These are phyloP conservation scores for Odocoileus hemionus DNA, from an alignment of 2,113 vertebrate genomes.

Conservation along the genomic window DNA sequence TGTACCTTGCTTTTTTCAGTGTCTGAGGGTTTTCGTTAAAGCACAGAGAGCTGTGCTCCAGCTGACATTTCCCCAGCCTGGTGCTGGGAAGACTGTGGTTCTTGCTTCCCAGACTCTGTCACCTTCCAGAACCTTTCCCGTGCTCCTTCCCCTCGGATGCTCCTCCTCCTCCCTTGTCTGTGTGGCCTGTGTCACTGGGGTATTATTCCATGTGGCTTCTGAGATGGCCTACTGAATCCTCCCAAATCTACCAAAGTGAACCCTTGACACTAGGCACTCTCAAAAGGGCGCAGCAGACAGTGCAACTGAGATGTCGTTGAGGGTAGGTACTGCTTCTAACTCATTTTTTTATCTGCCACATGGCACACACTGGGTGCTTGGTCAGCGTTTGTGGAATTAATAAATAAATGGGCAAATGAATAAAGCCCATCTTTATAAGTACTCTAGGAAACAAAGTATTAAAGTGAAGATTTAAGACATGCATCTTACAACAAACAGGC, in stretches of 20 bases:
- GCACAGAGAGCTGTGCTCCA: background rate
- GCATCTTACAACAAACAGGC: background rate
- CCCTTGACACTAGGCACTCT: background rate
- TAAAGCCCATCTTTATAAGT: background rate
- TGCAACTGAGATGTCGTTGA: background rate
- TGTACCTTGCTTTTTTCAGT: background rate
- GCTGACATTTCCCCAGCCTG: background rate
- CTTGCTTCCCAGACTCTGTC: background rate
- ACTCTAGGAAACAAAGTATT: background rate
- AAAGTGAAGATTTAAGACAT: background rate
- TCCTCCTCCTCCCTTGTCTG: background rate
- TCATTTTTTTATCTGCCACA: background rate
- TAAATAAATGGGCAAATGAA: background rate
- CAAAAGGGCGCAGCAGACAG: background rate
- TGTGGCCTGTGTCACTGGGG: background rate
- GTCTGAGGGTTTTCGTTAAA: background rate
- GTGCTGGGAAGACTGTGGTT: background rate
- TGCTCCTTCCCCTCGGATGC: fast-evolving
- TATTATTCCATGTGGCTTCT: background rate
- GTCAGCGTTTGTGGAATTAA: background rate
- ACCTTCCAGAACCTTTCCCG: fast-evolving
- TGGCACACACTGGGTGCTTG: background rate
- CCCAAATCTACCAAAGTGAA: background rate
- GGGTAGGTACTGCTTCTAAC: too few species aligned
- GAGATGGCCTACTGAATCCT: background rate